These are phyloP conservation scores for Scrobipalpa atriplicella DNA, from an alignment of 2,888 invertebrate genomes.

Conservation along the genomic window DNA sequence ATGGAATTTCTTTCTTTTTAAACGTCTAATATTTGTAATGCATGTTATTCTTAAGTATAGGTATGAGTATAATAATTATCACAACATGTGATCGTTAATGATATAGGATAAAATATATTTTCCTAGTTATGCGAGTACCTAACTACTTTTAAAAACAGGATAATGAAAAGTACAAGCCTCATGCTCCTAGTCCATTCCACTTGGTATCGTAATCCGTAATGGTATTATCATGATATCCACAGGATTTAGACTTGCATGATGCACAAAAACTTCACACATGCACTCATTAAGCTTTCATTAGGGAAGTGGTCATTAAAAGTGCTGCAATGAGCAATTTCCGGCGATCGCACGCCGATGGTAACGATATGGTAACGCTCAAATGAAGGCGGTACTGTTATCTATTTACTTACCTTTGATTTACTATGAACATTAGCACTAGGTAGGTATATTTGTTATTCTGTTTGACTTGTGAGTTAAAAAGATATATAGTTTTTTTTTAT, in stretches of 20 bases:
- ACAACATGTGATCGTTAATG: background rate
- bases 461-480: too few species aligned
- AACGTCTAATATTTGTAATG: too few species aligned
- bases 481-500: too few species aligned
- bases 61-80: background rate
- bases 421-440: too few species aligned
- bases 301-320: constrained; percentile 72
- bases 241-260: constrained; percentile 24
- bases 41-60: too few species aligned
- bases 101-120: too few species aligned
- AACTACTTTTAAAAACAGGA: too few species aligned
- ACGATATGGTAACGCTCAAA: constrained; percentile 19
- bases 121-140: too few species aligned
- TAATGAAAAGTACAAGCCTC: too few species aligned
- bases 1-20: too few species aligned
- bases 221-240: background rate
- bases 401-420: background rate
- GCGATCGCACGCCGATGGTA: constrained; percentile 19
- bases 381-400: constrained; percentile 6
- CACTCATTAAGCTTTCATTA: constrained; percentile 75
- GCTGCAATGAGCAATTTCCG: constrained; percentile 76
- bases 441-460: too few species aligned
- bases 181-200: too few species aligned
- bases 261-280: constrained; percentile 40
- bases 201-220: constrained; percentile 7